A percentile compares a stretch with the other conserved stretches of the same genome.
Evolutionary conservation across 2,888 invertebrate genomes (phyloP).

Genomic region (Drosophila falleni): DNA sequence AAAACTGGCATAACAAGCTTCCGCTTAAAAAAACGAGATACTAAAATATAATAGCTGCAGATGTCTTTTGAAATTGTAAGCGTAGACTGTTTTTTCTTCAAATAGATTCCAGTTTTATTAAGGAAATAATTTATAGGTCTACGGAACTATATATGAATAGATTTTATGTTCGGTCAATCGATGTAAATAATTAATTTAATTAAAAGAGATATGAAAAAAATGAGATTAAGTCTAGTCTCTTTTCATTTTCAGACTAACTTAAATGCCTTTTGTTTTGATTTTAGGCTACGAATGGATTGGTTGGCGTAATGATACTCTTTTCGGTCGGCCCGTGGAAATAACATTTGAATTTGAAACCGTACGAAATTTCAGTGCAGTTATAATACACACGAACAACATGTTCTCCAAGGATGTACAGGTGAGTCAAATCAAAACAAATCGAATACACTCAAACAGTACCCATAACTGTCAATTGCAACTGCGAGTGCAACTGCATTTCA

Average conservation of each 20-base stretch:
- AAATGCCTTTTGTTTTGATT: slow-evolving; percentile 43
- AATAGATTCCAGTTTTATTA: background rate
- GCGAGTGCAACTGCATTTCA: slow-evolving; percentile 52
- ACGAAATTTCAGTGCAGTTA: slow-evolving; percentile 91
- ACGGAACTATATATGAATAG: no score
- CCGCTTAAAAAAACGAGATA: background rate
- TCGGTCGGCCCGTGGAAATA: slow-evolving; percentile 89
- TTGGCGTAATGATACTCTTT: slow-evolving; percentile 90
- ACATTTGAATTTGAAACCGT: slow-evolving; percentile 92
- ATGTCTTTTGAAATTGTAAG: background rate
- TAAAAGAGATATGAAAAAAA: background rate
- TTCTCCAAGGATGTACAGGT: slow-evolving; percentile 92
- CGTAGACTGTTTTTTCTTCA: background rate
- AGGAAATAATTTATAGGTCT: background rate
- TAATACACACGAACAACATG: slow-evolving; percentile 91
- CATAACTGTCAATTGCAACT: slow-evolving; percentile 37
- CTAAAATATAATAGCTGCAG: background rate
- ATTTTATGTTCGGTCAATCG: no score
- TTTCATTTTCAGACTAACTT: no score
- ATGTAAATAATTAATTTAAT: background rate
- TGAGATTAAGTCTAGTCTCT: no score
- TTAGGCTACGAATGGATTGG: slow-evolving; percentile 93
- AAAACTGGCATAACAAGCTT: slow-evolving; percentile 11
- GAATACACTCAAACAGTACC: background rate
- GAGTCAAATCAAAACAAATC: slow-evolving; percentile 57